phyloP scores from a whole-genome alignment of 1,140 invertebrate species.

The Diprion similis region DNA sequence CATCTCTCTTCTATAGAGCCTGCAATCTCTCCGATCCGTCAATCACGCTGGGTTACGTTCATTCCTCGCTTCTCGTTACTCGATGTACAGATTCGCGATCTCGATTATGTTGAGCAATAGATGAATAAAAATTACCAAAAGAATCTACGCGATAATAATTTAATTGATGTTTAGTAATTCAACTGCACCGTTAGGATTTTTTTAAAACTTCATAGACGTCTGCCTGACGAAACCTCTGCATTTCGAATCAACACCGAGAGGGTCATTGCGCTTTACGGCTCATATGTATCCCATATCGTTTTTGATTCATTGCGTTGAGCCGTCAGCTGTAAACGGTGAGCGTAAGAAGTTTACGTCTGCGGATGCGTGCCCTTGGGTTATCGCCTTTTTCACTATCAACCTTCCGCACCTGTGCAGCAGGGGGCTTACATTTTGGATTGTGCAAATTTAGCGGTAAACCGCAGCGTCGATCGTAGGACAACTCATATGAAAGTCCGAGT shows the following conservation, averaged over 20 bases:
- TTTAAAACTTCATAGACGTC: too few species aligned
- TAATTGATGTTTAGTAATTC: too few species aligned
- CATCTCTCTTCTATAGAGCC: background rate
- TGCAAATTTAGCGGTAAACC: too few species aligned
- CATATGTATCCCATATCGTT: background rate
- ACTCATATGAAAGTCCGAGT: too few species aligned
- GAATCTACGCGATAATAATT: too few species aligned
- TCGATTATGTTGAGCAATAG: background rate
- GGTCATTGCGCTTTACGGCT: background rate
- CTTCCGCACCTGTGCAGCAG: too few species aligned
- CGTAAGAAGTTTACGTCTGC: slow-evolving; percentile 9
- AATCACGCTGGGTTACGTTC: background rate
- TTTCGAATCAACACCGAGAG: background rate
- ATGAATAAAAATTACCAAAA: background rate
- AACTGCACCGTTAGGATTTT: too few species aligned
- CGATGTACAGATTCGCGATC: background rate
- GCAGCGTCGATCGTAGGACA: too few species aligned
- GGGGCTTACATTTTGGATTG: background rate
- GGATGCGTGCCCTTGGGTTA: slow-evolving; percentile 24
- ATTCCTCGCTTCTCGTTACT: background rate
- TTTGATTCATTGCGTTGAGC: too few species aligned
- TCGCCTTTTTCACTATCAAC: slow-evolving; percentile 6
- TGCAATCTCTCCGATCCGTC: slow-evolving; percentile 1
- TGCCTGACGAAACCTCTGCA: background rate
- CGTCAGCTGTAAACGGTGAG: background rate